Percentiles rank a stretch among this genome's conserved stretches.
These are phyloP conservation scores for Euzophera pinguis DNA, from an alignment of 2,888 invertebrate genomes.

Conservation along the genomic window DNA sequence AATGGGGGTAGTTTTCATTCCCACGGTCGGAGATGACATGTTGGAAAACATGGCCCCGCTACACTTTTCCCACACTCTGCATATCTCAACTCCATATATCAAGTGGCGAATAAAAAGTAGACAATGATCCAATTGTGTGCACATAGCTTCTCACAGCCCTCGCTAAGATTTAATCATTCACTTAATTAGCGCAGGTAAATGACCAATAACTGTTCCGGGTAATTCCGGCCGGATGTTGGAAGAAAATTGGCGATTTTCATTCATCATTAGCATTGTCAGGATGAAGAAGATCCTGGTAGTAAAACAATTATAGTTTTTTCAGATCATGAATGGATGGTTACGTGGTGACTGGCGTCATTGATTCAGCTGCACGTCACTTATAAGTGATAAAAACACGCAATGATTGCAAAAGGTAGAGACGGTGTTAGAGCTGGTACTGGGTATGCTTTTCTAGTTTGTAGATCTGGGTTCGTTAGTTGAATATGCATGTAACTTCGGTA, in stretches of 20 bases:
- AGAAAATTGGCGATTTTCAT: conserved; percentile 15
- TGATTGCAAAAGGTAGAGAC: conserved; percentile 19
- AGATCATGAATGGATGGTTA: conserved; percentile 52
- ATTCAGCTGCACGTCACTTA: conserved; percentile 61
- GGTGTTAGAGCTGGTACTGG: not conserved
- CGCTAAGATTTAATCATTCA: conserved; percentile 64
- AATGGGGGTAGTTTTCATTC: conserved; percentile 47
- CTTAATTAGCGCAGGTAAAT: conserved; percentile 75
- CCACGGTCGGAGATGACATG: conserved; percentile 73
- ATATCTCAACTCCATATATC: conserved; percentile 77
- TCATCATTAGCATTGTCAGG: conserved; percentile 34
- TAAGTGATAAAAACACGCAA: conserved; percentile 51
- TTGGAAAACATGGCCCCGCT: conserved; percentile 59
- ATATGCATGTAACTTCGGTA: too few relatives aligned
- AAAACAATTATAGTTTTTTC: conserved; percentile 49
- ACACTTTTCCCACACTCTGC: conserved; percentile 74
- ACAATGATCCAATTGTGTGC: conserved; percentile 78
- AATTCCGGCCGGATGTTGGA: conserved; percentile 19
- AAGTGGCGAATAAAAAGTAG: conserved; percentile 70
- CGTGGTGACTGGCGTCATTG: conserved; percentile 55
- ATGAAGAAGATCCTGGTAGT: conserved; percentile 40
- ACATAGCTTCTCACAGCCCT: conserved; percentile 74
- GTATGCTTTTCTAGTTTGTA: not conserved
- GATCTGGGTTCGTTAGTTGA: not conserved
- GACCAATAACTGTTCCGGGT: conserved; percentile 62